Percentiles rank a stretch among this genome's conserved stretches.
Evolutionary conservation across 2,797 vertebrate genomes (phyloP).

Genomic region (Brotula barbata): DNA sequence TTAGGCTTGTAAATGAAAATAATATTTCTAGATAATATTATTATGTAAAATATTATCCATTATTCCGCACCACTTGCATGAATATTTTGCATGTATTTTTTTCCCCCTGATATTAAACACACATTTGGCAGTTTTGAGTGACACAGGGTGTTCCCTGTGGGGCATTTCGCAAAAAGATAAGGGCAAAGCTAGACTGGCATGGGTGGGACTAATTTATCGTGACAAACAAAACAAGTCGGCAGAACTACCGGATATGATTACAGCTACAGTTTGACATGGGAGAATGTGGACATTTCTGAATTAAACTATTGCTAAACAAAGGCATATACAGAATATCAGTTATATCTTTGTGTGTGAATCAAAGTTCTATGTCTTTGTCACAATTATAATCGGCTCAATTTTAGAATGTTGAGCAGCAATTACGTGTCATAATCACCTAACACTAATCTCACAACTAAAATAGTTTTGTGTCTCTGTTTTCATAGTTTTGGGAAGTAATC

Average conservation of each 20-base stretch:
- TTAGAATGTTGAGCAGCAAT: neutral
- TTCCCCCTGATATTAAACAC: neutral
- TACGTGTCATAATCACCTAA: neutral
- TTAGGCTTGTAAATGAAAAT: too few species aligned
- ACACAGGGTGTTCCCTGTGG: slow-evolving; percentile 71
- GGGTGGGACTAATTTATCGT: slow-evolving; percentile 76
- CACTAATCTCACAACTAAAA: neutral
- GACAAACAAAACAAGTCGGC: slow-evolving; percentile 42
- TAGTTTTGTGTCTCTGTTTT: slow-evolving; percentile 22
- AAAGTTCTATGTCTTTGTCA: neutral
- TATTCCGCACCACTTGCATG: too few species aligned
- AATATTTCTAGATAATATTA: too few species aligned
- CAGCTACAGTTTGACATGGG: neutral
- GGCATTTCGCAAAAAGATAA: slow-evolving; percentile 73
- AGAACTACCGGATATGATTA: slow-evolving; percentile 47
- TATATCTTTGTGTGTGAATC: neutral
- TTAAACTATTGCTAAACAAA: neutral
- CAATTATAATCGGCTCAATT: neutral
- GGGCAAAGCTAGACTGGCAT: slow-evolving; percentile 38
- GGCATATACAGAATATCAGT: neutral
- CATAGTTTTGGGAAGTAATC: slow-evolving; percentile 97
- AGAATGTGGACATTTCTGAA: neutral
- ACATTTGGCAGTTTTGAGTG: slow-evolving; percentile 50
- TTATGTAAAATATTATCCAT: too few species aligned
- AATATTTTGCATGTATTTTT: slow-evolving; percentile 5